Evolutionary conservation across 2,888 invertebrate species (phyloP), one percentile per base, ranked within the genome.

Genomic region (Andrena trimmerana): DNA sequence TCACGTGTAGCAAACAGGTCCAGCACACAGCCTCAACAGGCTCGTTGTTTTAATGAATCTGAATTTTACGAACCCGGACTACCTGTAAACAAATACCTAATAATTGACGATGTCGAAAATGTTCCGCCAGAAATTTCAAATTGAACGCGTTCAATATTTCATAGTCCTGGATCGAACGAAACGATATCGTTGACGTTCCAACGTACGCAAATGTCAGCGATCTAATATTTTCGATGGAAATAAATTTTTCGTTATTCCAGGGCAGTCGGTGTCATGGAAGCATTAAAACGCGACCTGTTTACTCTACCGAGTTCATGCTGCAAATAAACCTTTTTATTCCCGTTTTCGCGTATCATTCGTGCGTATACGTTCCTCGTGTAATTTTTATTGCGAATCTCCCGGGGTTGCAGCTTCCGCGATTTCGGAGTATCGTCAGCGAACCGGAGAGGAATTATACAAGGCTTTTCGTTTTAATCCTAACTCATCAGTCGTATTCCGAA

Each of bases 321-420:
- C 7, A 29, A 29, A 57, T 50, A 80, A 81, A 72, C 67, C 72
- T 73, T 79, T 77, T 76, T 76, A 66, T 69, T 73, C 31, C n/a
- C 20, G 16, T 16, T 16, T 27, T 4, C 36, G 24, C 36, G 57
- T 27, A 10, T 59, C 59, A 27, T 31, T 13, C 52, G 52, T 29
- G 27, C 33, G 36, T 13, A 16, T 50, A 24, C 31, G 57, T 48
- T 10, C 48, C 7, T 62, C 8, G 54, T 62, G 83, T 52, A 70
- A 52, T 50, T 48, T 82, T 76, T 13, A 74, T 68, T 52, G 36
- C 68, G 4, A 60, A 48, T 27, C 59, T 8, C 3, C 20, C 24
- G 33, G 63, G 73, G 73, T 60, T 48, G n/a, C 33, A 33, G 48
- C 36, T 48, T 57, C 27, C 63, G 33, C 8, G 52, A 16, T 48